Evolutionary conservation across 2,113 vertebrate species (phyloP).

Genomic region (Gasterosteus aculeatus): DNA sequence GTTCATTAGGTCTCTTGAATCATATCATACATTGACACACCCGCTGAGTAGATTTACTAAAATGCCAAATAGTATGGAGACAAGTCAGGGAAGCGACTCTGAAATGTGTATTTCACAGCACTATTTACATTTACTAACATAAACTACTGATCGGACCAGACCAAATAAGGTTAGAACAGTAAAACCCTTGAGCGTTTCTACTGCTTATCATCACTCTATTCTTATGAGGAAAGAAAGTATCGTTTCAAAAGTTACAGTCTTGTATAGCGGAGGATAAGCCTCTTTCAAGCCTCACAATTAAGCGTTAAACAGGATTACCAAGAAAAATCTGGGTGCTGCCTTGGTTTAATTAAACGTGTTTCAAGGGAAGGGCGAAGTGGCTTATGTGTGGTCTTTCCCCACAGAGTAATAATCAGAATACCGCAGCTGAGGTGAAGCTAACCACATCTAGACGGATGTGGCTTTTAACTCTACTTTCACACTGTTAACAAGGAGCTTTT

Average conservation of each 20-base stretch:
- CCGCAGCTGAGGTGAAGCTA: slow-evolving; percentile 40
- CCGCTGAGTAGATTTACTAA: not conserved
- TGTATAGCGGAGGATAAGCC: no score
- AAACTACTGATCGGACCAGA: not conserved
- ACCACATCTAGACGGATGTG: slow-evolving; percentile 63
- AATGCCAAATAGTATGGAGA: not conserved
- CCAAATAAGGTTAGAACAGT: not conserved
- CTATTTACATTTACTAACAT: not conserved
- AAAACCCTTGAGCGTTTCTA: not conserved
- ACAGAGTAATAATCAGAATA: slow-evolving; percentile 61
- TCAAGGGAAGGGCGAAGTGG: slow-evolving; percentile 47
- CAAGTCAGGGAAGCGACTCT: not conserved
- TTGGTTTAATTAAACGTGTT: slow-evolving; percentile 65
- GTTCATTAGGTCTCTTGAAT: slow-evolving; percentile 13
- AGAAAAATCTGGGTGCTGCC: slow-evolving; percentile 46
- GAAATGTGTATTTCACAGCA: not conserved
- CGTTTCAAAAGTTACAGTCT: not conserved
- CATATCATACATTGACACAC: not conserved
- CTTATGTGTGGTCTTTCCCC: slow-evolving; percentile 65
- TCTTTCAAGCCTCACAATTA: slow-evolving; percentile 28
- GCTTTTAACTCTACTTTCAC: slow-evolving; percentile 46
- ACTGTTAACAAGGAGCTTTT: slow-evolving; percentile 42
- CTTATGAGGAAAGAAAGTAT: not conserved
- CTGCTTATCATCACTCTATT: not conserved
- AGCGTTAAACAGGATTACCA: slow-evolving; percentile 20